phyloP scores from a whole-genome alignment of 1,140 invertebrate species.

The Ceratina calcarata region DNA sequence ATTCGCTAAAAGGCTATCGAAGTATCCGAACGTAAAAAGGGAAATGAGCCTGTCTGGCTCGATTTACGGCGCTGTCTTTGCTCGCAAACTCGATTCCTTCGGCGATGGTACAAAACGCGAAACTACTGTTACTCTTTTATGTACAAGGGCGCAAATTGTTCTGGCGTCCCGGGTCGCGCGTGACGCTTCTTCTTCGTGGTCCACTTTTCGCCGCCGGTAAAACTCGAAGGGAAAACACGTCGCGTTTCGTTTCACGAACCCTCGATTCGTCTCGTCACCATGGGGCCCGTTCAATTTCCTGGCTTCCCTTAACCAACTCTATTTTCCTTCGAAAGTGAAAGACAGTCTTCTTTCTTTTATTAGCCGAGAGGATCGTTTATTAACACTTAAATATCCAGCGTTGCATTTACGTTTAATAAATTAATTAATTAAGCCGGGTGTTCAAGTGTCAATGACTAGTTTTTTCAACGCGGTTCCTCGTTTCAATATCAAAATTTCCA shows the following conservation, averaged over 20 bases:
- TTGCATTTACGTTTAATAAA: no score
- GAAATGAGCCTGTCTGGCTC: background rate
- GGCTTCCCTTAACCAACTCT: no score
- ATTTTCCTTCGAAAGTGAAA: background rate
- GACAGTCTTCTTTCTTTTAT: no score
- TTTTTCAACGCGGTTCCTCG: no score
- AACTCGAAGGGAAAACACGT: background rate
- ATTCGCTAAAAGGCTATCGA: slow-evolving; percentile 36
- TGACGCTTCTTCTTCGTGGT: slow-evolving; percentile 21
- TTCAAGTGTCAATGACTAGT: background rate
- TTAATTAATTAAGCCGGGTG: no score
- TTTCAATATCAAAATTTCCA: no score
- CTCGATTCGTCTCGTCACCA: background rate
- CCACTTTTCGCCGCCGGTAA: slow-evolving; percentile 33
- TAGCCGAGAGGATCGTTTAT: no score
- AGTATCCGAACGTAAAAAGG: slow-evolving; percentile 27
- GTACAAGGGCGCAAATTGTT: slow-evolving; percentile 1
- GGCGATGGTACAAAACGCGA: slow-evolving; percentile 39
- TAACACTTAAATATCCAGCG: no score
- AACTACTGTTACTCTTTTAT: slow-evolving; percentile 20
- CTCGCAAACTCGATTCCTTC: slow-evolving; percentile 18
- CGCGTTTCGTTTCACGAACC: background rate
- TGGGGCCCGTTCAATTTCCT: no score
- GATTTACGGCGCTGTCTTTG: background rate
- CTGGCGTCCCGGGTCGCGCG: background rate